Percentiles rank a stretch among this genome's conserved stretches.
Evolutionary conservation across 2,113 vertebrate genomes (phyloP).

Genomic region (Candoia aspera): DNA sequence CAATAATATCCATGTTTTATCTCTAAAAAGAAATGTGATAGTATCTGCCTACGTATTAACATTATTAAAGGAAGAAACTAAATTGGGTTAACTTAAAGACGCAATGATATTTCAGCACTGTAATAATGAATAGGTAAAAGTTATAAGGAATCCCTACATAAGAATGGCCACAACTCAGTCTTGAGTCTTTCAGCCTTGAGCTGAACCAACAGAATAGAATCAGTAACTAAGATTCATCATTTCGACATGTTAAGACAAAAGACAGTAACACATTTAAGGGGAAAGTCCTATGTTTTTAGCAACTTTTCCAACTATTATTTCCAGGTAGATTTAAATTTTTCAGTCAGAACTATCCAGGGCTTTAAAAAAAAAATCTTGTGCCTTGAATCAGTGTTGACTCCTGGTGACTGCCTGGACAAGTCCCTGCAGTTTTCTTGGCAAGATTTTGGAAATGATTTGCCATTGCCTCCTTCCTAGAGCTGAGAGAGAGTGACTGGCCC

Average conservation of each 20-base stretch:
- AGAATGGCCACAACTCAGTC: neutral
- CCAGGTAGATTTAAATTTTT: neutral
- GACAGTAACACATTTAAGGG: neutral
- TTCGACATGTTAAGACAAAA: neutral
- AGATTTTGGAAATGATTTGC: neutral
- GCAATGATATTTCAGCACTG: neutral
- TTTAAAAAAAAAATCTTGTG: neutral
- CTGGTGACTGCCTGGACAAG: neutral
- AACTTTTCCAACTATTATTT: neutral
- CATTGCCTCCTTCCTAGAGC: neutral
- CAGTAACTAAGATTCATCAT: neutral
- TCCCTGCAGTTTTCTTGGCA: neutral
- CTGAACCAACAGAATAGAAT: neutral
- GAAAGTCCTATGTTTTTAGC: neutral
- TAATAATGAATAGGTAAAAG: neutral
- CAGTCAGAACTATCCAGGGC: neutral
- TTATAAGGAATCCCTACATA: neutral
- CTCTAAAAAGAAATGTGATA: too few species aligned
- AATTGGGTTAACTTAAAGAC: neutral
- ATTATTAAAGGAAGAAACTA: neutral
- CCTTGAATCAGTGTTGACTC: neutral
- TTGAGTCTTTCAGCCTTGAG: neutral
- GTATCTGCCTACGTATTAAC: neutral
- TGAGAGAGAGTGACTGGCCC: neutral
- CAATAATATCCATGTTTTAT: too few species aligned